phyloP scores from a whole-genome alignment of 2,888 invertebrate genomes.

The Drosophila neotestacea region DNA sequence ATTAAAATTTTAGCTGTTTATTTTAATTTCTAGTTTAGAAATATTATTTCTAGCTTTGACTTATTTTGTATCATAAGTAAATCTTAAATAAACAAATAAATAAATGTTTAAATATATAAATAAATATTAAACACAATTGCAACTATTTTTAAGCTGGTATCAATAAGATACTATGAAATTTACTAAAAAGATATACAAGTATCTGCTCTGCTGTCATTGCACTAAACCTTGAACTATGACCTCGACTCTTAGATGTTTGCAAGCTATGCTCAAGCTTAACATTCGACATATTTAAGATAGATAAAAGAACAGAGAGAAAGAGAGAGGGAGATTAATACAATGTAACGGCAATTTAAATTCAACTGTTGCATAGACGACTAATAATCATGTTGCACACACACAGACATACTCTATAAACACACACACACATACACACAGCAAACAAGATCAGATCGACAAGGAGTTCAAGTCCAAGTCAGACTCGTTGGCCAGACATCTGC shows the following conservation, averaged over 20 bases:
- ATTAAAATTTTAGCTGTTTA: too few species aligned
- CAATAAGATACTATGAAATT: background rate
- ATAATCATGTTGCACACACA: conserved; percentile 61
- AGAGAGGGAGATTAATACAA: background rate
- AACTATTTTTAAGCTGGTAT: too few species aligned
- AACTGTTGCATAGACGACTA: conserved; percentile 66
- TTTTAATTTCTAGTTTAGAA: too few species aligned
- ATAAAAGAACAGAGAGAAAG: background rate
- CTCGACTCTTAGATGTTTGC: background rate
- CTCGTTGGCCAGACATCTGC: conserved; percentile 50
- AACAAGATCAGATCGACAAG: conserved; percentile 30
- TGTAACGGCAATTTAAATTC: conserved; percentile 68
- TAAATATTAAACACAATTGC: too few species aligned
- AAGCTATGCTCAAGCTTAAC: background rate
- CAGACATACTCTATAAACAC: background rate
- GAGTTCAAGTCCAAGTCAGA: conserved; percentile 43
- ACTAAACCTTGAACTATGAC: conserved; percentile 8
- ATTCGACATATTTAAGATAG: background rate
- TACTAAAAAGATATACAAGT: background rate
- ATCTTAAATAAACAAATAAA: too few species aligned
- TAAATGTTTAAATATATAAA: too few species aligned
- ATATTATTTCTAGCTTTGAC: too few species aligned
- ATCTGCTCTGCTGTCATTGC: background rate
- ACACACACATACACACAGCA: conserved; percentile 19
- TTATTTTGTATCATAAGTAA: too few species aligned